Evolutionary conservation across 2,888 invertebrate species (phyloP).

Genomic region (Nephrocerus scutellatus): DNA sequence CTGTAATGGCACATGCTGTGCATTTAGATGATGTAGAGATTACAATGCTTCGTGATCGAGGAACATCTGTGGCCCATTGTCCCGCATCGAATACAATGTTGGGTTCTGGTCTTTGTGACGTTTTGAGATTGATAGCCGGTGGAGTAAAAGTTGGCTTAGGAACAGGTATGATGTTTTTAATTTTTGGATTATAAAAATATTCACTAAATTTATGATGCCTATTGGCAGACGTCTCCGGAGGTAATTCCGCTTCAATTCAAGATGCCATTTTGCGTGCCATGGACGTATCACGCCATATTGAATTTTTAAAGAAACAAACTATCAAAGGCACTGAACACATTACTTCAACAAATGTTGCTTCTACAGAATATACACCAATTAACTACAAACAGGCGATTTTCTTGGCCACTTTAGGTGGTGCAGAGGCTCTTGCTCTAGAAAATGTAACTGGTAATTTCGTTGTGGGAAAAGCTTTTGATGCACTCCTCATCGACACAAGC

Average conservation of each 20-base stretch:
- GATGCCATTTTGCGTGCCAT: constrained; percentile 67
- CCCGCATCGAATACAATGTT: constrained; percentile 79
- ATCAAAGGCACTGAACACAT: constrained; percentile 33
- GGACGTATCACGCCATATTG: constrained; percentile 64
- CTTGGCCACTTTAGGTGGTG: constrained; percentile 81
- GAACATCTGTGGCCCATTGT: constrained; percentile 73
- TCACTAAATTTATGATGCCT: background rate
- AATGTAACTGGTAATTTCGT: constrained; percentile 71
- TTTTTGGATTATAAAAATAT: background rate
- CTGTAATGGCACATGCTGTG: constrained; percentile 77
- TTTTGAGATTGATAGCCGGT: constrained; percentile 55
- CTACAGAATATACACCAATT: constrained; percentile 48
- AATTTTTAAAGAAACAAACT: constrained; percentile 49
- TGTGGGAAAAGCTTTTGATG: constrained; percentile 81
- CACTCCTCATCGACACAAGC: constrained; percentile 66
- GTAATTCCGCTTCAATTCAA: constrained; percentile 67
- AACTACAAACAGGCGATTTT: constrained; percentile 71
- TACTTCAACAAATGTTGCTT: constrained; percentile 5
- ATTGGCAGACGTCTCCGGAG: constrained; percentile 71
- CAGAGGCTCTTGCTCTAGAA: constrained; percentile 70
- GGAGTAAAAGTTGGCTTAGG: constrained; percentile 76
- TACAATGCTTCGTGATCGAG: constrained; percentile 53
- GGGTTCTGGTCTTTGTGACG: constrained; percentile 74
- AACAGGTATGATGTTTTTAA: constrained; percentile 56
- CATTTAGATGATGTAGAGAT: constrained; percentile 67